Evolutionary conservation across 2,113 vertebrate genomes (phyloP).

Genomic region (Melanotaenia duboulayi): DNA sequence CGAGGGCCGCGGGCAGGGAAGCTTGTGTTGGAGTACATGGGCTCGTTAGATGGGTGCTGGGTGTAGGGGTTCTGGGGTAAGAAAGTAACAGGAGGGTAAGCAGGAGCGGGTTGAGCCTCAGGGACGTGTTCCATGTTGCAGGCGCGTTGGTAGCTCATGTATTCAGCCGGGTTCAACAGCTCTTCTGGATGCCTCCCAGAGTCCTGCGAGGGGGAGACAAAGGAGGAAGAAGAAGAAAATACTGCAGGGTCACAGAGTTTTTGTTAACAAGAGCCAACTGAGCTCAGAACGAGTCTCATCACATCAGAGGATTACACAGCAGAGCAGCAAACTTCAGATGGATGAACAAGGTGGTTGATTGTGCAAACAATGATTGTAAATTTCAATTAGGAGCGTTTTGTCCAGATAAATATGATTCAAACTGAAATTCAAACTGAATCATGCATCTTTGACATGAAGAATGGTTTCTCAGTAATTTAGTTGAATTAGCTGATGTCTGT

Average conservation of each 20-base stretch:
- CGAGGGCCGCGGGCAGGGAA: constrained; percentile 82
- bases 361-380: neutral
- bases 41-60: constrained; percentile 71
- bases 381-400: too few species aligned
- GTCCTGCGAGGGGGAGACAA: constrained; percentile 79
- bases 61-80: constrained; percentile 83
- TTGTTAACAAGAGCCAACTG: neutral
- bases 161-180: constrained; percentile 84
- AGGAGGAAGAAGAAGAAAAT: constrained; percentile 27
- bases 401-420: neutral
- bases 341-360: neutral
- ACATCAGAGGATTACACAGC: constrained; percentile 13
- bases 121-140: constrained; percentile 78
- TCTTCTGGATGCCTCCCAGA: constrained; percentile 84
- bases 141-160: constrained; percentile 83
- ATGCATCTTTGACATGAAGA: neutral
- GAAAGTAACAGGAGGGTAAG: constrained; percentile 80
- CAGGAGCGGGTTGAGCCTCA: constrained; percentile 75
- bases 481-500: neutral
- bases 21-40: constrained; percentile 86
- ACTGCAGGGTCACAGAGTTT: constrained; percentile 26
- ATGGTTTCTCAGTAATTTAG: neutral
- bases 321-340: neutral
- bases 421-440: neutral
- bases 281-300: neutral